Evolutionary conservation across 2,888 invertebrate species (phyloP), one percentile per base, ranked within the genome.

Genomic region (Ochlodes sylvanus): DNA sequence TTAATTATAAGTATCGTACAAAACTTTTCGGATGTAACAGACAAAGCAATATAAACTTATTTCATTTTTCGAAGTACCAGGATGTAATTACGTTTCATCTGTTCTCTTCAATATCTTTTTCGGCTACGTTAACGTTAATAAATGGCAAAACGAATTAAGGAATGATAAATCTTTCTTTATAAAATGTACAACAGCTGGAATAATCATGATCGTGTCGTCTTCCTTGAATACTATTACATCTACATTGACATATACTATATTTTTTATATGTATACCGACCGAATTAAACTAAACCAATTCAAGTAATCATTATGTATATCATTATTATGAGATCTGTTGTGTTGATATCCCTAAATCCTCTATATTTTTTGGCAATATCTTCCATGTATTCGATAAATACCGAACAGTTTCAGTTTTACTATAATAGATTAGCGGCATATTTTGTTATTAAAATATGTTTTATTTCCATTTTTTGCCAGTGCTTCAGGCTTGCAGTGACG

Each of bases 131-230:
- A 50, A 50, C 50, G 9, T 19, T 50, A 50, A 19, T 50, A 19
- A 50, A 50, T 50, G 50, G 12, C 50, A 50, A 50, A 54, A 27
- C 1, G 54, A 54, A 54, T 54, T 54, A 32, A n/a, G 32, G 54
- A 32, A 54, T 54, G n/a, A 54, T 54, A 54, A 32, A 54, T 54
- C 54, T 54, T 27, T 15, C n/a, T 32, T n/a, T 32, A 9, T n/a
- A 54, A 54, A 15, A 32, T 52, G 21, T 21, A 21, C 21, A n/a
- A 7, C 27, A n/a, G 15, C n/a, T 32, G 54, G 7, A 32, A n/a
- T 54, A n/a, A 32, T n/a, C 9, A n/a, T 14, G 3, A 54, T 54
- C n/a, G 6, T 7, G 27, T 21, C n/a, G 7, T 54, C 54, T 32
- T 27, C 3, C 50, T 19, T 21, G 19, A 50, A 19, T 50, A 50